Evolutionary conservation across 2,113 vertebrate genomes (phyloP), one percentile per base, ranked within the genome.

Genomic region (Cygnus buccinator): DNA sequence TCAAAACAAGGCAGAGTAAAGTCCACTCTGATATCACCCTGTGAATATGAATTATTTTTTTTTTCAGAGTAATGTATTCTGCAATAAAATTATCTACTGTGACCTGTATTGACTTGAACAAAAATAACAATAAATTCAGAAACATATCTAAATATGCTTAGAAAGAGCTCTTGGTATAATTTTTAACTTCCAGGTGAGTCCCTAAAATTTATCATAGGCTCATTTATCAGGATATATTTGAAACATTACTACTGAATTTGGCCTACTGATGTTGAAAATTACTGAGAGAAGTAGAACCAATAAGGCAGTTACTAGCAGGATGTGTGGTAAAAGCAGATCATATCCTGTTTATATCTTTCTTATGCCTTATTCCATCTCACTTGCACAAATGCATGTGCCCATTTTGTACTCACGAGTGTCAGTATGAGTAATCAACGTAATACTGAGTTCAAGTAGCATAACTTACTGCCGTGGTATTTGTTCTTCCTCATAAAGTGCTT

Each of bases 401-500:
- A 82, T 95, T 93, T 92, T 62, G 74, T 87, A 84, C 88, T 93
- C 90, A 29, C 31, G 61, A 84, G 52, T 78, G 85, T 91, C 92
- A 80, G 37, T 39, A 46, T 93, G 81, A 96, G 62, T 73, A 89
- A 96, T 93, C 52, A 61, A n/a, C 11, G 70, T 20, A 93, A 94
- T 93, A 84, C 83, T 70, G 80, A 94, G 73, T 91, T 89, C 86
- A 94, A 91, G 76, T 52, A 75, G 89, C 2, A 0, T 72, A 91
- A 92, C 84, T 89, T 68, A 84, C 26, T 62, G 80, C 66, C 62
- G 92, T 3, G 1, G 50, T 87, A 73, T 70, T 76, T 65, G 20
- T 68, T 75, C 76, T 43, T 63, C 48, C 79, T 58, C 80, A 66
- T 75, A 80, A 72, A 93, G 74, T 62, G 43, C 13, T 78, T 89